phyloP scores from a whole-genome alignment of 2,888 invertebrate genomes.

The Pandemis corylana region DNA sequence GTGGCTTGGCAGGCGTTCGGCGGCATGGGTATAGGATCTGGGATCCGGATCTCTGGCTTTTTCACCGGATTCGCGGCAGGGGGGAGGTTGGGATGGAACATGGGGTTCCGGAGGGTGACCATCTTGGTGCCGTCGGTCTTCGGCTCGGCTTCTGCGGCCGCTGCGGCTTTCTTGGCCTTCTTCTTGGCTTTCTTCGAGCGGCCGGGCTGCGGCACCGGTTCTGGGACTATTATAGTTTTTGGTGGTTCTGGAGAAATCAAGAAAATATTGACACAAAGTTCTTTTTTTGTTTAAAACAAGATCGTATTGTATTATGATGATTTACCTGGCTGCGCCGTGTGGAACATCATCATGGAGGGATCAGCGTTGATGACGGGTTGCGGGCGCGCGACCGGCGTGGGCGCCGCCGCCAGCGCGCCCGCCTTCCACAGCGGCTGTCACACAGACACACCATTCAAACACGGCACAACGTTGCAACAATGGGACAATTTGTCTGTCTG shows the following conservation, averaged over 20 bases:
- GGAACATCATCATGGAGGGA: conserved; percentile 67
- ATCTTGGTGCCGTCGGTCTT: conserved; percentile 84
- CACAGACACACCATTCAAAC: neutral
- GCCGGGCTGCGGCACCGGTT: conserved; percentile 55
- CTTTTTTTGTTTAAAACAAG: no score
- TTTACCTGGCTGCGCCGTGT: conserved; percentile 58
- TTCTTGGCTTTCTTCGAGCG: conserved; percentile 82
- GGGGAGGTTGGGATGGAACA: conserved; percentile 87
- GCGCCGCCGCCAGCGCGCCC: conserved; percentile 64
- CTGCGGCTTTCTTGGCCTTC: conserved; percentile 70
- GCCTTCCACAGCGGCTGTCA: conserved; percentile 75
- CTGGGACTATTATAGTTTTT: conserved; percentile 63
- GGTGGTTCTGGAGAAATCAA: conserved; percentile 62
- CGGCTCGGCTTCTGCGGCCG: conserved; percentile 53
- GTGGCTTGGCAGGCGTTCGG: conserved; percentile 79
- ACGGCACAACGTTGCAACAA: neutral
- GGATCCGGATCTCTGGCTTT: conserved; percentile 72
- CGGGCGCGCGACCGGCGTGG: conserved; percentile 74
- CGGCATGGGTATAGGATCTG: conserved; percentile 80
- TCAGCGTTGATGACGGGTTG: conserved; percentile 79
- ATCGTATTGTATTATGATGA: neutral
- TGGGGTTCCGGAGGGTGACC: conserved; percentile 91
- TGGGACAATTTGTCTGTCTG: no score
- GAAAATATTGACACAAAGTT: no score
- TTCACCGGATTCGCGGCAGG: conserved; percentile 63